Evolutionary conservation across 2,113 vertebrate genomes (phyloP).

Genomic region (Malurus elegans): DNA sequence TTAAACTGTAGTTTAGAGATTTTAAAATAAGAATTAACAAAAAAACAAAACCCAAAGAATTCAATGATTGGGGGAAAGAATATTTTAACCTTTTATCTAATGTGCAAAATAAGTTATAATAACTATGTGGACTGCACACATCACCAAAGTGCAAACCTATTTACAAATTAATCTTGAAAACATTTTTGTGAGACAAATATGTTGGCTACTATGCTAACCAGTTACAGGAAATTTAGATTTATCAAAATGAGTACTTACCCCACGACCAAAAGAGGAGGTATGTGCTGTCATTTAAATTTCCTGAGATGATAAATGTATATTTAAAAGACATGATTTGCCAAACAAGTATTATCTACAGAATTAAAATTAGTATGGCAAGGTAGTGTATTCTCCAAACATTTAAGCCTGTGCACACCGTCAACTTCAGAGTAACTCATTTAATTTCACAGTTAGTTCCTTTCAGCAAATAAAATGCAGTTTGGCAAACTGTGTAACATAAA

Average conservation of each 20-base stretch:
- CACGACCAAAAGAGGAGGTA: not conserved
- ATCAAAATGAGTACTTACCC: not conserved
- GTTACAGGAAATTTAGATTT: not conserved
- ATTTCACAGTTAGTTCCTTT: not conserved
- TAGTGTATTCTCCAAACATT: not conserved
- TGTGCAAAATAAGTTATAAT: not conserved
- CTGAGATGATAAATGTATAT: not conserved
- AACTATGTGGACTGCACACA: not conserved
- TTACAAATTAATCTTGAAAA: constrained; percentile 3
- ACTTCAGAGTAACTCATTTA: not conserved
- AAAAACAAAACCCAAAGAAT: not conserved
- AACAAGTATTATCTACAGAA: not conserved
- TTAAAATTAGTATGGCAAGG: not conserved
- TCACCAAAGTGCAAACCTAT: not conserved
- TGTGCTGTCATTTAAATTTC: not conserved
- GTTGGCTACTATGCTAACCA: not conserved
- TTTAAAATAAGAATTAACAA: not conserved
- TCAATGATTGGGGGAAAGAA: not conserved
- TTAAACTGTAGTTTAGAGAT: not conserved
- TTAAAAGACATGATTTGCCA: not conserved
- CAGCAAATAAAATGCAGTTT: not conserved
- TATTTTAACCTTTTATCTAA: not conserved
- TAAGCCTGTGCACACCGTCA: not conserved
- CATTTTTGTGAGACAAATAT: not conserved
- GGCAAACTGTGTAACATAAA: not conserved